Evolutionary conservation across 2,888 invertebrate species (phyloP).

Genomic region (Sphaerophoria taeniata): DNA sequence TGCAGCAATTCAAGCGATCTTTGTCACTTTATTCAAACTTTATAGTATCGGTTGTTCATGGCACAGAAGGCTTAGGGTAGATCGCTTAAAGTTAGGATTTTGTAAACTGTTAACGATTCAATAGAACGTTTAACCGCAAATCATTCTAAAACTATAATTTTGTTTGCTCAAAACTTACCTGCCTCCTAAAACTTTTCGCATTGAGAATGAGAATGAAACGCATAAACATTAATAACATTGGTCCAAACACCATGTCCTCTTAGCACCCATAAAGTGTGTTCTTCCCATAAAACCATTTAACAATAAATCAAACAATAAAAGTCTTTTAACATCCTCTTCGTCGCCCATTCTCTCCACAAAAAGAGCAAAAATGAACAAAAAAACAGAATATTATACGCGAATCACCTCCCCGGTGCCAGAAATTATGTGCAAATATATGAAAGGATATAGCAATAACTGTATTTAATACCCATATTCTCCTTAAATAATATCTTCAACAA

Average conservation of each 20-base stretch:
- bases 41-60: too few relatives aligned
- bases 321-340: conserved; percentile 63
- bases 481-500: conserved; percentile 70
- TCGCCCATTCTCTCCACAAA: conserved; percentile 35
- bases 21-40: too few relatives aligned
- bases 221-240: conserved; percentile 45
- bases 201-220: neutral
- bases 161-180: too few relatives aligned
- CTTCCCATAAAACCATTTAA: conserved; percentile 59
- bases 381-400: conserved; percentile 8
- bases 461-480: conserved; percentile 69
- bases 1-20: too few relatives aligned
- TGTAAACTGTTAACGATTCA: too few relatives aligned
- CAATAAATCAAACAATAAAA: conserved; percentile 70
- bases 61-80: too few relatives aligned
- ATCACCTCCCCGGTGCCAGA: conserved; percentile 54
- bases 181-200: too few relatives aligned
- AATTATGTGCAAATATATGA: conserved; percentile 63
- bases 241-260: conserved; percentile 19
- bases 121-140: too few relatives aligned
- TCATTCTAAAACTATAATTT: too few relatives aligned
- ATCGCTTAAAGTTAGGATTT: too few relatives aligned
- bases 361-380: neutral
- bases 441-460: conserved; percentile 71
- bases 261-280: conserved; percentile 59